Conservation (phyloP, 2,113 vertebrate genomes). For the Tetrax tetrax region DNA sequence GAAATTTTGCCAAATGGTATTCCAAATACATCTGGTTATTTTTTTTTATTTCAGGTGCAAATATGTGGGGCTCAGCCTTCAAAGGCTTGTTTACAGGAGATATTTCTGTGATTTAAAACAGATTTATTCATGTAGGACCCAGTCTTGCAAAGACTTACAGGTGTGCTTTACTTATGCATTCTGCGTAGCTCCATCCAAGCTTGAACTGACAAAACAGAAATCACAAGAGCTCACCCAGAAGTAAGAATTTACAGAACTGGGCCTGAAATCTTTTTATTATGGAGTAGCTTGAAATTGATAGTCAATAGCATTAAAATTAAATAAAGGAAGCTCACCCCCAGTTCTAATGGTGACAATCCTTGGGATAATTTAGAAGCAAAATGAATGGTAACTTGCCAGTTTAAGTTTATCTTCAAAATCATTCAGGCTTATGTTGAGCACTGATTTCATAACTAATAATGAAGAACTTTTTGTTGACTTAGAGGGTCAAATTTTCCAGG, state of each 20-base stretch:
- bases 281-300: neutral
- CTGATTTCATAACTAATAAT: neutral
- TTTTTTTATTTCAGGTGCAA: neutral
- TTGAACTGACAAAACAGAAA: neutral
- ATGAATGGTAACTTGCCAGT: neutral
- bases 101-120: constrained; percentile 5
- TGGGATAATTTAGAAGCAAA: neutral
- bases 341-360: neutral
- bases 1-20: neutral
- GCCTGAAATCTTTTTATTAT: neutral
- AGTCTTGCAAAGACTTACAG: neutral
- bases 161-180: neutral
- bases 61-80: neutral
- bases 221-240: neutral
- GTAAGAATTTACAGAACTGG: neutral
- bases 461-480: neutral
- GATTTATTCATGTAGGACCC: neutral
- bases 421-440: neutral
- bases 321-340: neutral
- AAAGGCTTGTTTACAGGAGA: neutral
- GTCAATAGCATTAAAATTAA: neutral
- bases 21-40: neutral
- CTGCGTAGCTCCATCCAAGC: neutral
- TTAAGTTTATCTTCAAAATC: neutral
- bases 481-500: neutral